These are phyloP conservation scores for Crepidodera aurea DNA, from an alignment of 2,888 invertebrate genomes.

Conservation along the genomic window DNA sequence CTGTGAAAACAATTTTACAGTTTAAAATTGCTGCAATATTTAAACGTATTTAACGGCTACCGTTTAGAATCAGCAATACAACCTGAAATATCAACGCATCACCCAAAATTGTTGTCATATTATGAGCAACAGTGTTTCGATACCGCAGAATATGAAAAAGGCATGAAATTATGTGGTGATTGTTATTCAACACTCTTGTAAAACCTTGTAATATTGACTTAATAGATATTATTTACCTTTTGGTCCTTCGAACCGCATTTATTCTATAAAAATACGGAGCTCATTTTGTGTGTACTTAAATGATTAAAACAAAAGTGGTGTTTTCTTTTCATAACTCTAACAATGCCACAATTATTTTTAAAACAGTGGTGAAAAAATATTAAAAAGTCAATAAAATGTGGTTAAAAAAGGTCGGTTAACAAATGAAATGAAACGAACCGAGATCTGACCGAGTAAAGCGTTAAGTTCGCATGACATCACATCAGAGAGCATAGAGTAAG, in stretches of 20 bases:
- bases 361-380: slow-evolving; percentile 15
- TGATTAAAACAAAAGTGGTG: no score
- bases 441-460: slow-evolving; percentile 21
- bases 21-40: slow-evolving; percentile 27
- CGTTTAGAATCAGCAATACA: slow-evolving; percentile 18
- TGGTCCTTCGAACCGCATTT: no score
- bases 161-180: slow-evolving; percentile 15
- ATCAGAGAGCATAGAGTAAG: slow-evolving; percentile 5
- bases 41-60: slow-evolving; percentile 21
- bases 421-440: slow-evolving; percentile 1
- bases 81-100: slow-evolving; percentile 21
- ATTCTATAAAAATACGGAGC: no score
- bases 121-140: slow-evolving; percentile 6
- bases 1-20: slow-evolving; percentile 23
- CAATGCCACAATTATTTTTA: not conserved
- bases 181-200: no score
- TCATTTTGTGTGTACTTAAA: no score
- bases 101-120: slow-evolving; percentile 19
- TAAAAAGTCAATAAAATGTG: not conserved
- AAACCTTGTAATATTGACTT: no score
- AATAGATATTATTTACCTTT: no score
- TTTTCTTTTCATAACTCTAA: no score
- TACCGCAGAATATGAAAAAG: slow-evolving; percentile 16
- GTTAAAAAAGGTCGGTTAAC: not conserved
- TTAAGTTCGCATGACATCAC: slow-evolving; percentile 22